Evolutionary conservation across 2,113 vertebrate genomes (phyloP).

Genomic region (Colius striatus): DNA sequence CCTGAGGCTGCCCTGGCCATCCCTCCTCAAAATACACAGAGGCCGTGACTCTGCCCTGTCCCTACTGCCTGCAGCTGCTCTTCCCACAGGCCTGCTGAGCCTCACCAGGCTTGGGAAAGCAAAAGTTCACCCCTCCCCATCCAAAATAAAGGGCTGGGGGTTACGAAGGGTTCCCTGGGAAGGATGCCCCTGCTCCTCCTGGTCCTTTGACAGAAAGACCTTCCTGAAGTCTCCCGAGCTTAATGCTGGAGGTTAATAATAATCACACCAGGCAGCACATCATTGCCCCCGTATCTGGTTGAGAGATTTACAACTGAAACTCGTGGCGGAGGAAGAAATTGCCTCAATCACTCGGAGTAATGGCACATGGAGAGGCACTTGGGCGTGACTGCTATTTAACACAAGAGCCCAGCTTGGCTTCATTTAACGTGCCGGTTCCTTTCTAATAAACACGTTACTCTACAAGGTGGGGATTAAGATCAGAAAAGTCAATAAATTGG

Average conservation of each 20-base stretch:
- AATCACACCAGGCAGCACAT: conserved; percentile 69
- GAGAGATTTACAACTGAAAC: conserved; percentile 80
- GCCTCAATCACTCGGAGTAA: conserved; percentile 80
- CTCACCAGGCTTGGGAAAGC: not conserved
- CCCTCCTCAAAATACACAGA: fast-evolving
- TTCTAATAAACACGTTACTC: conserved; percentile 74
- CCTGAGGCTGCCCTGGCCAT: not conserved
- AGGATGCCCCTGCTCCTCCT: not conserved
- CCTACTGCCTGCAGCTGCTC: not conserved
- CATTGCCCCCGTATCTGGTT: conserved; percentile 71
- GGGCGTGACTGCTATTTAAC: conserved; percentile 80
- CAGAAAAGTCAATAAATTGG: conserved; percentile 41
- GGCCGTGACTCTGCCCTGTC: not conserved
- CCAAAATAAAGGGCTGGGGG: not conserved
- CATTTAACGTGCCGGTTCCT: conserved; percentile 29
- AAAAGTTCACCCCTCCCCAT: fast-evolving
- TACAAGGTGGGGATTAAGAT: conserved; percentile 69
- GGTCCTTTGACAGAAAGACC: not conserved
- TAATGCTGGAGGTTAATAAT: conserved; percentile 69
- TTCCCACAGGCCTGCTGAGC: not conserved
- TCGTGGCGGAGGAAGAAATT: conserved; percentile 76
- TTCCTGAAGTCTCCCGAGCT: not conserved
- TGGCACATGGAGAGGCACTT: conserved; percentile 79
- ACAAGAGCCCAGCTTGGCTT: conserved; percentile 64
- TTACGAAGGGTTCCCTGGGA: not conserved